Evolutionary conservation across 2,888 invertebrate species (phyloP), one percentile per base, ranked within the genome.

Genomic region (Dorcus parallelipipedus): DNA sequence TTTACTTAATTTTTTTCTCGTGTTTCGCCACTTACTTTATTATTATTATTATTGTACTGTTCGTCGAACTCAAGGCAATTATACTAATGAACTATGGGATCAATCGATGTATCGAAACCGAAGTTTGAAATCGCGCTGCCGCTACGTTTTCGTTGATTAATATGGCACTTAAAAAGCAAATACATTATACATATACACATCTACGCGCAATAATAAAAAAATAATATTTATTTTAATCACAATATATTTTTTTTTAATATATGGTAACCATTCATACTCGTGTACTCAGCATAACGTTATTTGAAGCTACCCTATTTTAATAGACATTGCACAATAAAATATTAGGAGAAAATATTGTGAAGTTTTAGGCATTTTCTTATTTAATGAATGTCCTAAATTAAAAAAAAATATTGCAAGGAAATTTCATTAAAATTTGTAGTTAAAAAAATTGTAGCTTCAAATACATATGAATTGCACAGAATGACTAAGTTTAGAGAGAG

Each of bases 31-130:
- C 9, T 41, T 55, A 49, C 42, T 51, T 45, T 56, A 41, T 52
- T 47, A 14, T 23, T 54, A 41, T 56, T 51, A 52, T 74, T 77
- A 76, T 77, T 76, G 76, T 77, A 76, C 77, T 76, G 70, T 73
- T 61, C 56, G 50, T 60, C 51, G 45, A 76, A 73, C 71, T 72
- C 74, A 73, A 75, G 73, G 72, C 73, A 72, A 67, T 68, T 70
- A 67, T 65, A 65, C 67, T 67, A 60, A 64, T 62, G 59, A 63
- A 64, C 65, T 65, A 64, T 67, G 59, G 56, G 55, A 33, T 50
- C 61, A 57, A 62, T 73, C 73, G 72, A 73, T 73, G 73, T 73
- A 65, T 69, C 59, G 71, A 72, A 72, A 72, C 72, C 72, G 70
- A 68, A 68, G 66, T 49, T 56, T 58, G 39, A 63, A 59, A 61